Percentiles rank a stretch among this genome's conserved stretches.
Evolutionary conservation across 2,797 vertebrate species (phyloP).

Genomic region (Echiichthys vipera): DNA sequence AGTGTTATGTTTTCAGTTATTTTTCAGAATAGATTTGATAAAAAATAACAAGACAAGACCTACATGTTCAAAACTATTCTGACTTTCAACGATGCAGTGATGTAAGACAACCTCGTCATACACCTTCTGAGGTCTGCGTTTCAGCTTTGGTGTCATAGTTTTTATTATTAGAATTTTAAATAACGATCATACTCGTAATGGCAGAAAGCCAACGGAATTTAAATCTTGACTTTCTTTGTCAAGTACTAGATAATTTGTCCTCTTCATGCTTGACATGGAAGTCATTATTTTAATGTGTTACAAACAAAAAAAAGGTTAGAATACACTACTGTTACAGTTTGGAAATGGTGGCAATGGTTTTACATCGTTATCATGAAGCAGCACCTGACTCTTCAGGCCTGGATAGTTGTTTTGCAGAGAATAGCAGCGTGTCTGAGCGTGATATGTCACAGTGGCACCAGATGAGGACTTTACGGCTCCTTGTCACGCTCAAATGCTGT

Average conservation of each 20-base stretch:
- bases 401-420: constrained; percentile 12
- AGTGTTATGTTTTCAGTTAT: no score
- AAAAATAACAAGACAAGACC: no score
- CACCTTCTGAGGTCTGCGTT: background rate
- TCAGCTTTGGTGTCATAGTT: background rate
- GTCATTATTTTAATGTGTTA: background rate
- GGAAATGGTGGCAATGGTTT: background rate
- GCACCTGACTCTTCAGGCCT: constrained; percentile 12
- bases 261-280: background rate
- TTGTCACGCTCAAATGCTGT: background rate
- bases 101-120: background rate
- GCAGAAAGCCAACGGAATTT: background rate
- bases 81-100: background rate
- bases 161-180: background rate
- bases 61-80: no score
- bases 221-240: background rate
- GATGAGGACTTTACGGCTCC: background rate
- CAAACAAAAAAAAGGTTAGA: background rate
- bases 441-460: background rate
- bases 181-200: background rate
- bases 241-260: background rate
- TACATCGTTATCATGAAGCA: background rate
- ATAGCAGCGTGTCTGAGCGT: background rate
- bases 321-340: background rate
- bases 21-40: no score